Percentiles rank a stretch among this genome's conserved stretches.
These are phyloP conservation scores for Lepilemur ruficaudatus DNA, from an alignment of 2,797 vertebrate species.

Conservation along the genomic window DNA sequence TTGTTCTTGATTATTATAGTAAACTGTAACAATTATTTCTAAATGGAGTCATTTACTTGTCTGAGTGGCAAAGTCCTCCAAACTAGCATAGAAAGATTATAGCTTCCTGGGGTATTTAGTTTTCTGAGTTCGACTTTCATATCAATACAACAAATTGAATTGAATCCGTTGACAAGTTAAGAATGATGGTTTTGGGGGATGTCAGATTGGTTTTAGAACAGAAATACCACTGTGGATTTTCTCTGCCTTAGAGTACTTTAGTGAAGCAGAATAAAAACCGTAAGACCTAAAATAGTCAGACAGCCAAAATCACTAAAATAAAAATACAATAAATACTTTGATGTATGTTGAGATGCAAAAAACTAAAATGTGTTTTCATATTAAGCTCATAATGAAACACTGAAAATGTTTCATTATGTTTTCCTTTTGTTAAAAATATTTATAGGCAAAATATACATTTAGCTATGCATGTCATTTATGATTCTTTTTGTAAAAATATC, in stretches of 20 bases:
- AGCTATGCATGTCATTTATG: neutral
- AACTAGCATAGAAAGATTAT: neutral
- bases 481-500: neutral
- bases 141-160: slow-evolving; percentile 72
- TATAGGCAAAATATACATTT: neutral
- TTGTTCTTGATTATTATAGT: slow-evolving; percentile 53
- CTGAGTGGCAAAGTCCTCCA: slow-evolving; percentile 58
- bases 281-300: slow-evolving; percentile 48
- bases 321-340: slow-evolving; percentile 39
- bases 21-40: slow-evolving; percentile 57
- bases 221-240: slow-evolving; percentile 57
- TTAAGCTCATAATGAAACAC: slow-evolving; percentile 30
- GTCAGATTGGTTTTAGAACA: slow-evolving; percentile 67
- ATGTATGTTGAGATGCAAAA: neutral
- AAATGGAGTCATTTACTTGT: slow-evolving; percentile 66
- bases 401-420: neutral
- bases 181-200: slow-evolving; percentile 45
- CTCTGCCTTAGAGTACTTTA: slow-evolving; percentile 55
- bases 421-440: slow-evolving; percentile 25
- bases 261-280: slow-evolving; percentile 60
- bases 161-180: slow-evolving; percentile 66
- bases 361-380: neutral
- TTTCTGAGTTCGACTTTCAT: slow-evolving; percentile 72
- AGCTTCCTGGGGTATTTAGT: slow-evolving; percentile 27
- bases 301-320: slow-evolving; percentile 68